Percentiles rank a stretch among this genome's conserved stretches.
These are phyloP conservation scores for Imbricaverruca yamaguchii DNA, from an alignment of 2,888 invertebrate species.

Conservation along the genomic window DNA sequence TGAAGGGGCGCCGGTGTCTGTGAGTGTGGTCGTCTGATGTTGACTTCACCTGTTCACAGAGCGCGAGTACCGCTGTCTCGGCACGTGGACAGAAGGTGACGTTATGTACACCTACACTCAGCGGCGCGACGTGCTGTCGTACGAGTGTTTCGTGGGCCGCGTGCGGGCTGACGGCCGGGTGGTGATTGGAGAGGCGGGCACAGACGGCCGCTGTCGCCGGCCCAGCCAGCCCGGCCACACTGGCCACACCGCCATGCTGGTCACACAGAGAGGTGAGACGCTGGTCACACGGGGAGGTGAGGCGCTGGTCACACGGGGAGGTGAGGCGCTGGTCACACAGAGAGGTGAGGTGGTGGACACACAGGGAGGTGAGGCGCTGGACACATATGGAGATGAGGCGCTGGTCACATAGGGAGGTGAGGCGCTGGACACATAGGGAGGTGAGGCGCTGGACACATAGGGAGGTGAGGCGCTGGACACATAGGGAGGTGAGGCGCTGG, in stretches of 20 bases:
- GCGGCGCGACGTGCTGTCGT: constrained; percentile 52
- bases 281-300: too few species aligned
- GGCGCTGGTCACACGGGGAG: too few species aligned
- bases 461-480: too few species aligned
- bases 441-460: too few species aligned
- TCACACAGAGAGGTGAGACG: background rate
- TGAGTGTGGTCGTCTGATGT: background rate
- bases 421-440: too few species aligned
- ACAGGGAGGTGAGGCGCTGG: too few species aligned
- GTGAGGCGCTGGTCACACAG: too few species aligned
- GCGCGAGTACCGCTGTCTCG: constrained; percentile 56
- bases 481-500: too few species aligned
- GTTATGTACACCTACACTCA: constrained; percentile 57
- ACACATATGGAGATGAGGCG: too few species aligned
- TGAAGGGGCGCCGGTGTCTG: too few species aligned
- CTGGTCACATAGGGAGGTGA: too few species aligned
- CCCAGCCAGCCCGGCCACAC: constrained; percentile 46
- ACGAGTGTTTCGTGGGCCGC: constrained; percentile 59
- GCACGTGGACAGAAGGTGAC: constrained; percentile 57
- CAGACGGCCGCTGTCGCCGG: constrained; percentile 52
- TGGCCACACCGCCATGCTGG: constrained; percentile 48
- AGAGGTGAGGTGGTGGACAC: too few species aligned
- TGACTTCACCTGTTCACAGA: constrained; percentile 42
- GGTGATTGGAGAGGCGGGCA: constrained; percentile 57
- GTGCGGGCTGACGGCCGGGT: constrained; percentile 53